Evolutionary conservation across 2,113 vertebrate genomes (phyloP), one percentile per base, ranked within the genome.

Genomic region (Trematocara marginatum): DNA sequence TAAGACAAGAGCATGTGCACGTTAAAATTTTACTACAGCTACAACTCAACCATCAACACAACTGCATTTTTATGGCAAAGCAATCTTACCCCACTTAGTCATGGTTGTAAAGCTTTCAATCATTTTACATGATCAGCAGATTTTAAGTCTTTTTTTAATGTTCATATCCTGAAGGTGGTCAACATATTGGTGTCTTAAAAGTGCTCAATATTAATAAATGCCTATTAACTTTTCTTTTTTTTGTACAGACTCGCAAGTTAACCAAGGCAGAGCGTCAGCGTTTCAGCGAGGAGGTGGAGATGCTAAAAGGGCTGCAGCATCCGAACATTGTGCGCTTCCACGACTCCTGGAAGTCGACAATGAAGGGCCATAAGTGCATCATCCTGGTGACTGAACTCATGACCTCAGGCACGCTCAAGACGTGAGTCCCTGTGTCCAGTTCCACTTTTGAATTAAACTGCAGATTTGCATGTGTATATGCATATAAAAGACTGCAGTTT

Each of bases 301-400:
- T 99, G 99, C 96, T 99, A 86, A 99, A 99, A 92, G 97, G 97
- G 12, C 96, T 99, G 78, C 99, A 99, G 95, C 99, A 99, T 54
- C 98, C 98, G 4, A 99, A 99, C 95, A 99, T 99, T 0, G 99
- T 99, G 35, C 98, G 99, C 85, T 99, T 99, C 95, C 98, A 99
- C 0, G 99, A 99, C 94, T 99, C 98, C 59, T 99, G 98, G 98
- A 99, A 99, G 94, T 98, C 97, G 0, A 97, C 97, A 0, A 84
- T 98, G 86, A 99, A 98, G 82, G 98, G 98, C 16, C 98, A 98
- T 94, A 97, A 99, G 94, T 98, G 97, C 95, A 98, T 99, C 81
- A 96, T 99, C 84, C 97, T 99, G 88, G 97, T 99, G 93, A 99
- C 99, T 0, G 98, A 99, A 85, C 98, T 99, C 90, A 99, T 99